These are phyloP conservation scores for Rafetus swinhoei DNA, from an alignment of 2,113 vertebrate genomes.

Conservation along the genomic window DNA sequence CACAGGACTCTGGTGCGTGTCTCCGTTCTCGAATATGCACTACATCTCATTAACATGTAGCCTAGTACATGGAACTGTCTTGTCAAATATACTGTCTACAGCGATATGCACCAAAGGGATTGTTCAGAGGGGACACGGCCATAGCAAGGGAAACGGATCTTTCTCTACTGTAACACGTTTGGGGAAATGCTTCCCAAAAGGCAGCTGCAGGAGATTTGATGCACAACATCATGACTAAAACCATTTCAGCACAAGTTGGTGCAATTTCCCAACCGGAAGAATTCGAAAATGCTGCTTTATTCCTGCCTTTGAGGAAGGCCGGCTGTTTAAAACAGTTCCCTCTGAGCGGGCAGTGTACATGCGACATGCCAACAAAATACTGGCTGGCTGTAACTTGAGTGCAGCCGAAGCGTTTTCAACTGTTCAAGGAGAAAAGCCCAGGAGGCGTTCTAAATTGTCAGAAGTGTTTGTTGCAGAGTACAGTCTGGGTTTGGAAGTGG, in stretches of 20 bases:
- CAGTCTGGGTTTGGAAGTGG: neutral
- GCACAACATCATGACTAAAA: neutral
- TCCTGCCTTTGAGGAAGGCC: neutral
- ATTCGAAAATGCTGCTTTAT: neutral
- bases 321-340: neutral
- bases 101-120: neutral
- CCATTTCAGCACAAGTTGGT: neutral
- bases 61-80: neutral
- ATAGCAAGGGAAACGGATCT: neutral
- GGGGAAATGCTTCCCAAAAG: neutral
- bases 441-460: neutral
- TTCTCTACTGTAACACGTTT: neutral
- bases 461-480: neutral
- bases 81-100: neutral
- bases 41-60: neutral
- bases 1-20: neutral
- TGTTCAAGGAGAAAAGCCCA: neutral
- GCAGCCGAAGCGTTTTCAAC: neutral
- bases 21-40: neutral
- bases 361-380: neutral
- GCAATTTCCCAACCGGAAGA: neutral
- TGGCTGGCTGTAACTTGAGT: neutral
- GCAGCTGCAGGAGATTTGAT: neutral
- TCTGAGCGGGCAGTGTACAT: neutral
- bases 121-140: neutral